Evolutionary conservation across 2,888 invertebrate genomes (phyloP).

Genomic region (Drosophila lutescens): DNA sequence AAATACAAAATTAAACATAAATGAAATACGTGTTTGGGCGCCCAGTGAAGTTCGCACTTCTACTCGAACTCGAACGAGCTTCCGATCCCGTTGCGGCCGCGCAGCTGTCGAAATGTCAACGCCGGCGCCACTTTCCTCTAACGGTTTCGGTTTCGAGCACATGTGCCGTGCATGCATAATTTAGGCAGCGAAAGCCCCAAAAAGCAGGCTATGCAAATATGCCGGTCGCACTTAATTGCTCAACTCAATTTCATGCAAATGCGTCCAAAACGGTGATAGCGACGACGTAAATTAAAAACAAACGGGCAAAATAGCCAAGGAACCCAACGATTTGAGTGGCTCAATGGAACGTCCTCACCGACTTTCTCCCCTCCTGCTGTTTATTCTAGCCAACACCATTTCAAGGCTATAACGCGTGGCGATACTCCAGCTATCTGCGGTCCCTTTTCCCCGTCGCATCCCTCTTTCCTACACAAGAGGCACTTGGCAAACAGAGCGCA

Average conservation of each 20-base stretch:
- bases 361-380: slow-evolving; percentile 4
- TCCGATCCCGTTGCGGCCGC: slow-evolving; percentile 65
- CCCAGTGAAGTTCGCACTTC: neutral
- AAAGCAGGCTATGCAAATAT: slow-evolving; percentile 38
- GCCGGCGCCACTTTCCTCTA: slow-evolving; percentile 52
- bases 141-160: neutral
- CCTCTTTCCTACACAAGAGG: slow-evolving; percentile 46
- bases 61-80: slow-evolving; percentile 18
- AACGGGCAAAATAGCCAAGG: neutral
- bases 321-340: slow-evolving; percentile 35
- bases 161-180: slow-evolving; percentile 27
- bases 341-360: slow-evolving; percentile 42
- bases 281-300: neutral
- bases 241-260: slow-evolving; percentile 47
- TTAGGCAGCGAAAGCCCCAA: slow-evolving; percentile 7
- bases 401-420: slow-evolving; percentile 67
- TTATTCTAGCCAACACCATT: slow-evolving; percentile 46
- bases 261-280: slow-evolving; percentile 15
- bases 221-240: slow-evolving; percentile 56
- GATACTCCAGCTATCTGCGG: slow-evolving; percentile 29
- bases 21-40: slow-evolving; percentile 8
- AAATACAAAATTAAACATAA: slow-evolving; percentile 6
- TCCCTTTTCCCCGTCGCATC: slow-evolving; percentile 19
- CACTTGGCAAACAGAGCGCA: slow-evolving; percentile 71
- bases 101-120: slow-evolving; percentile 62